These are phyloP conservation scores for Altica lythri DNA, from an alignment of 2,888 invertebrate genomes.

Conservation along the genomic window DNA sequence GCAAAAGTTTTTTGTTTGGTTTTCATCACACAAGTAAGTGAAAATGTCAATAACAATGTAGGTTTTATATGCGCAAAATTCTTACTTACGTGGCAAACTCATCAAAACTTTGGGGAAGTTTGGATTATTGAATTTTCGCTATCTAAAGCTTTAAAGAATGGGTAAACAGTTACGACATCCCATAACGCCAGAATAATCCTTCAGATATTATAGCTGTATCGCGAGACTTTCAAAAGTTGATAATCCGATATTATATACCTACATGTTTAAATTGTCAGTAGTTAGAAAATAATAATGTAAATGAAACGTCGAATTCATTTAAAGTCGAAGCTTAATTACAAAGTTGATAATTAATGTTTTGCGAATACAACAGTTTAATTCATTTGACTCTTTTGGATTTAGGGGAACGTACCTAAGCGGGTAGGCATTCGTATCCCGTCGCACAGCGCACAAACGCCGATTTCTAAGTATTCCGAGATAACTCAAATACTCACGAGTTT, in stretches of 20 bases:
- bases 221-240: background rate
- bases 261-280: background rate
- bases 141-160: constrained; percentile 5
- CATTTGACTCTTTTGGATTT: too few relatives aligned
- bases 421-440: too few relatives aligned
- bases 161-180: constrained; percentile 4
- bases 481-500: too few relatives aligned
- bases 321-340: background rate
- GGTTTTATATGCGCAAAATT: constrained; percentile 5
- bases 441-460: too few relatives aligned
- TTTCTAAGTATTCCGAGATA: too few relatives aligned
- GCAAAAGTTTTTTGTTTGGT: constrained; percentile 13
- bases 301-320: constrained; percentile 1
- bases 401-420: too few relatives aligned
- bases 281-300: background rate
- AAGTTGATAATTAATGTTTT: constrained; percentile 4
- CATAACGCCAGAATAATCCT: background rate
- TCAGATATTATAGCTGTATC: constrained; percentile 5
- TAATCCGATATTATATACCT: constrained; percentile 10
- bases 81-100: constrained; percentile 16
- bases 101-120: constrained; percentile 18
- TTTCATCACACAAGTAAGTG: constrained; percentile 9
- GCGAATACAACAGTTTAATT: too few relatives aligned
- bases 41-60: constrained; percentile 19
- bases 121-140: constrained; percentile 15